Evolutionary conservation across 2,113 vertebrate species (phyloP).

Genomic region (Rattus norvegicus): DNA sequence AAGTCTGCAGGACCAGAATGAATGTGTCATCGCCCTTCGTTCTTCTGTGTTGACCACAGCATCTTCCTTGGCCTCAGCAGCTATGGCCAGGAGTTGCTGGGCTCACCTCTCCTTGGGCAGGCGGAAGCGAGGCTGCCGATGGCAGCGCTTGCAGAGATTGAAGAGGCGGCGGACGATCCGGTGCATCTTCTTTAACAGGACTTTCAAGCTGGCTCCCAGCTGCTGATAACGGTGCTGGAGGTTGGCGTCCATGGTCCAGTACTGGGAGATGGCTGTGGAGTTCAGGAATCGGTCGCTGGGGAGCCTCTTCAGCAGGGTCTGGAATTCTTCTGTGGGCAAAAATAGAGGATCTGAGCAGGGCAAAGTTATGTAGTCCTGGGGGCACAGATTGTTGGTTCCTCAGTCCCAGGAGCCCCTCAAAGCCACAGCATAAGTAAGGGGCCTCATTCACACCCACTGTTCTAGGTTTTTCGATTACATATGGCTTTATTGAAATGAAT

Average conservation of each 20-base stretch:
- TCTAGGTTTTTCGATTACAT: no score
- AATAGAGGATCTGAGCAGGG: background rate
- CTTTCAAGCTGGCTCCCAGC: constrained; percentile 90
- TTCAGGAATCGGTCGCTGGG: constrained; percentile 95
- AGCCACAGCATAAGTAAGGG: background rate
- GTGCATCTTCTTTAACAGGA: constrained; percentile 92
- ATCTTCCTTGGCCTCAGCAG: no score
- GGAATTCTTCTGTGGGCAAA: constrained; percentile 92
- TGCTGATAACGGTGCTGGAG: constrained; percentile 94
- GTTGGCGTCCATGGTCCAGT: constrained; percentile 91
- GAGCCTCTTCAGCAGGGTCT: constrained; percentile 92
- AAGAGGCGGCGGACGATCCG: constrained; percentile 95
- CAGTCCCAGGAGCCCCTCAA: background rate
- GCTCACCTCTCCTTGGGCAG: constrained; percentile 95
- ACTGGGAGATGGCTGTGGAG: constrained; percentile 92
- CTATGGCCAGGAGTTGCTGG: fast-evolving
- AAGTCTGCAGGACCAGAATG: fast-evolving
- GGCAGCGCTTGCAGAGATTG: constrained; percentile 97
- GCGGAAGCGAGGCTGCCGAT: constrained; percentile 93
- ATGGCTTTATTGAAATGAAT: constrained; percentile 21
- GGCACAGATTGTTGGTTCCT: background rate
- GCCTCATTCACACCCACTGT: background rate
- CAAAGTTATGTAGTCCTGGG: fast-evolving
- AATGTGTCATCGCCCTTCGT: fast-evolving
- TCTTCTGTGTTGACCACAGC: no score